phyloP scores from a whole-genome alignment of 1,140 invertebrate genomes.

The Eriosoma lanigerum region DNA sequence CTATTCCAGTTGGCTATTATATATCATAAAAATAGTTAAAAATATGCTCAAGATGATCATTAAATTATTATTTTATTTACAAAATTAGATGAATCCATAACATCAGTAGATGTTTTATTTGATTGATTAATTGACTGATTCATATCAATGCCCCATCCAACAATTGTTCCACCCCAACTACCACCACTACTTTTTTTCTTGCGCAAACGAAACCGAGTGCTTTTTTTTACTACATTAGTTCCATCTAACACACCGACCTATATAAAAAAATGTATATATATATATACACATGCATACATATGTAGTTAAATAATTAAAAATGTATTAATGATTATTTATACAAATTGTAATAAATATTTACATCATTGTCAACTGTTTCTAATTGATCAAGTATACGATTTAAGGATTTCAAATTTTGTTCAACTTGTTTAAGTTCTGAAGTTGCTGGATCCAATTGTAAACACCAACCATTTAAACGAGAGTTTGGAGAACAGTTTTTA shows the following conservation, averaged over 20 bases:
- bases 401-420: constrained; percentile 68
- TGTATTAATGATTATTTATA: not conserved
- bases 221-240: constrained; percentile 67
- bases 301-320: not conserved
- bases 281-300: too few species aligned
- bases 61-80: constrained; percentile 54
- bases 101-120: constrained; percentile 23
- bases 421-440: constrained; percentile 65
- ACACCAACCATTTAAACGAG: constrained; percentile 55
- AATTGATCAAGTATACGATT: constrained; percentile 63
- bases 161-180: constrained; percentile 57
- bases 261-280: too few species aligned
- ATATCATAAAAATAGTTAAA: not conserved
- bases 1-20: constrained; percentile 17
- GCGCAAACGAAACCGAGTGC: constrained; percentile 69
- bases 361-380: constrained; percentile 57
- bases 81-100: constrained; percentile 57
- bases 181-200: constrained; percentile 69
- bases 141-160: constrained; percentile 58
- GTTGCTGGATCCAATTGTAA: constrained; percentile 63
- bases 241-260: constrained; percentile 59
- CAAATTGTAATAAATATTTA: constrained; percentile 47
- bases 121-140: constrained; percentile 43
- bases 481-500: constrained; percentile 53
- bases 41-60: not conserved